Conservation (phyloP, 2,888 invertebrate genomes). For the Trachelus troglodyta region DNA sequence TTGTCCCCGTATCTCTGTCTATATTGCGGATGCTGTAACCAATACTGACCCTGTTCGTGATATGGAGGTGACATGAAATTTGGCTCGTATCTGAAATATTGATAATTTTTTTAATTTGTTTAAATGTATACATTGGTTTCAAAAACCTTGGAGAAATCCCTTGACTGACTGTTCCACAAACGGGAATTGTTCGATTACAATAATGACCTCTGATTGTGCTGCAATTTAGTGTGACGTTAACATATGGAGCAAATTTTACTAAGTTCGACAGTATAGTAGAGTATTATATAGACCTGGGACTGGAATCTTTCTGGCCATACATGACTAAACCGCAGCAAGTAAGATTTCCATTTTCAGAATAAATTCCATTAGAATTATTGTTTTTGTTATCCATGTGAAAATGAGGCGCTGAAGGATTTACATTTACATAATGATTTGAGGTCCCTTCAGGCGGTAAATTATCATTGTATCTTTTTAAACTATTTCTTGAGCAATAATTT, state of each 20-base stretch:
- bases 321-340: conserved; percentile 28
- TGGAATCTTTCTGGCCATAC: conserved; percentile 27
- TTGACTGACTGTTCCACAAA: conserved; percentile 29
- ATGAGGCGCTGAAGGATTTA: conserved; percentile 1
- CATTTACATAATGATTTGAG: background rate
- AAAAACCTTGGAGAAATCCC: conserved; percentile 28
- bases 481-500: background rate
- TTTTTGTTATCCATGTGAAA: conserved; percentile 2
- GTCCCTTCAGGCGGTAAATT: conserved; percentile 30
- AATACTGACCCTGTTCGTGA: conserved; percentile 15
- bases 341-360: conserved; percentile 16
- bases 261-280: background rate
- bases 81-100: conserved; percentile 23
- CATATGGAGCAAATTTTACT: background rate
- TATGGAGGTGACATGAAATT: conserved; percentile 16
- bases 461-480: conserved; percentile 7
- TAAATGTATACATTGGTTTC: background rate
- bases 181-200: conserved; percentile 21
- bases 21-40: background rate
- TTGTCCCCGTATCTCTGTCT: background rate
- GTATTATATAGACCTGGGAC: conserved; percentile 19
- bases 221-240: background rate
- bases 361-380: background rate
- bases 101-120: background rate
- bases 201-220: conserved; percentile 16